These are phyloP conservation scores for Dryocosmus kuriphilus DNA, from an alignment of 2,888 invertebrate species.

Conservation along the genomic window DNA sequence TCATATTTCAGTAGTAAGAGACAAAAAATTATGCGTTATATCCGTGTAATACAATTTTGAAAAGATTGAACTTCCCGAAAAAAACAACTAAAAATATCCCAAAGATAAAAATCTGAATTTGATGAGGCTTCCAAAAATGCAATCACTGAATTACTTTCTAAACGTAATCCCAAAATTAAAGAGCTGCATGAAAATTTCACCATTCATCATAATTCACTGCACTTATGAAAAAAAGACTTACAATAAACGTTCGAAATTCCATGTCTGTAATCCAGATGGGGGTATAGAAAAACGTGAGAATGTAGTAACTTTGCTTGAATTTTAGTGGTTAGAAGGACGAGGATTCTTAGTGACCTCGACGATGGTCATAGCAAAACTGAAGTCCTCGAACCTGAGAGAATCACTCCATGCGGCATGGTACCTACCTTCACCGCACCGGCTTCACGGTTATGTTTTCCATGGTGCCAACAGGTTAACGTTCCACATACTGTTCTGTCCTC, in stretches of 20 bases:
- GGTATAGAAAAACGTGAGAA: background rate
- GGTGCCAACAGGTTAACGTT: slow-evolving; percentile 55
- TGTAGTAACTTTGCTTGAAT: slow-evolving; percentile 10
- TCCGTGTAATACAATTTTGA: too few relatives aligned
- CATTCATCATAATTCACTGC: slow-evolving; percentile 17
- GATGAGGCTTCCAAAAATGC: too few relatives aligned
- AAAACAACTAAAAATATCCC: background rate
- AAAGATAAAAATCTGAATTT: background rate
- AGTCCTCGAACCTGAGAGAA: slow-evolving; percentile 64
- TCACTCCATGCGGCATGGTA: slow-evolving; percentile 15
- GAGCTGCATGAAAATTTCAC: background rate
- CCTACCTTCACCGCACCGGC: slow-evolving; percentile 43
- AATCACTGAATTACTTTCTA: too few relatives aligned
- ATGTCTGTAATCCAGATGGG: background rate
- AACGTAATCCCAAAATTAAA: too few relatives aligned
- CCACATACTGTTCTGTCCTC: slow-evolving; percentile 46
- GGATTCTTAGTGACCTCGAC: slow-evolving; percentile 63
- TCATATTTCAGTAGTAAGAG: background rate
- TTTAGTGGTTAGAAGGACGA: slow-evolving; percentile 42
- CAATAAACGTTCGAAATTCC: slow-evolving; percentile 37
- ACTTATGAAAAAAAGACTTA: slow-evolving; percentile 13
- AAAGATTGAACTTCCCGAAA: too few relatives aligned
- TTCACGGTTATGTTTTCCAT: slow-evolving; percentile 23
- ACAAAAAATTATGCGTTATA: too few relatives aligned
- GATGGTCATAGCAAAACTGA: slow-evolving; percentile 74